Evolutionary conservation across 2,113 vertebrate genomes (phyloP).

Genomic region (Coregonus clupeaformis): DNA sequence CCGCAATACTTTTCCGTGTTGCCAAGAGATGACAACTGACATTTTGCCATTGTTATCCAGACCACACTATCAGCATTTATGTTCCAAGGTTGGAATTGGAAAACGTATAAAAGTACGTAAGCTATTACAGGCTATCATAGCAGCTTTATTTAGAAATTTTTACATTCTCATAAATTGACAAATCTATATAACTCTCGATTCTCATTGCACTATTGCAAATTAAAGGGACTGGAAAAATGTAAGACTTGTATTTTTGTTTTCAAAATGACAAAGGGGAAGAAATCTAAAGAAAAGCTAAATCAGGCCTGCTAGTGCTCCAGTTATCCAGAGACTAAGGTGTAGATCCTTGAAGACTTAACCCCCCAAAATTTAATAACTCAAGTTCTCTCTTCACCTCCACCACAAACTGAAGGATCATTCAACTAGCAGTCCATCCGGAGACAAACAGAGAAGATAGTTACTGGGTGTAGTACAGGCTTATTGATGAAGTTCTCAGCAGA

Average conservation of each 20-base stretch:
- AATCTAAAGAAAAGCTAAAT: conserved; percentile 31
- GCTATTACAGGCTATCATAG: conserved; percentile 38
- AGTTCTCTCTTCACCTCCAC: conserved; percentile 1
- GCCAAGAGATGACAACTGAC: no score
- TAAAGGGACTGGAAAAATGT: conserved; percentile 41
- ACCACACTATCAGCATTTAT: background rate
- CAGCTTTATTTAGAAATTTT: conserved; percentile 80
- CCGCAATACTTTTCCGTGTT: background rate
- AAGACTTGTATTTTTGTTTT: conserved; percentile 37
- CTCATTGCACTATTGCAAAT: conserved; percentile 69
- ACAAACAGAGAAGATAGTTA: conserved; percentile 2
- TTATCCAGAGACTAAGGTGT: background rate
- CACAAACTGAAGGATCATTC: conserved; percentile 19
- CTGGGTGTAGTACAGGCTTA: background rate
- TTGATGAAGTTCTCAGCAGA: conserved; percentile 1
- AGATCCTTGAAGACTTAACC: conserved; percentile 2
- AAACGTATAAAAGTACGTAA: conserved; percentile 9
- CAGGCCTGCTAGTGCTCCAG: background rate
- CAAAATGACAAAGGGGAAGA: conserved; percentile 21
- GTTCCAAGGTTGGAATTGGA: background rate
- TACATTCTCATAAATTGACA: conserved; percentile 75
- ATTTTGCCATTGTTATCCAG: background rate
- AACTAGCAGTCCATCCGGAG: conserved; percentile 5
- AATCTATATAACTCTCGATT: conserved; percentile 53
- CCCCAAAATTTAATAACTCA: conserved; percentile 7